Conservation (phyloP, 2,888 invertebrate genomes). For the Cantharis nigra region DNA sequence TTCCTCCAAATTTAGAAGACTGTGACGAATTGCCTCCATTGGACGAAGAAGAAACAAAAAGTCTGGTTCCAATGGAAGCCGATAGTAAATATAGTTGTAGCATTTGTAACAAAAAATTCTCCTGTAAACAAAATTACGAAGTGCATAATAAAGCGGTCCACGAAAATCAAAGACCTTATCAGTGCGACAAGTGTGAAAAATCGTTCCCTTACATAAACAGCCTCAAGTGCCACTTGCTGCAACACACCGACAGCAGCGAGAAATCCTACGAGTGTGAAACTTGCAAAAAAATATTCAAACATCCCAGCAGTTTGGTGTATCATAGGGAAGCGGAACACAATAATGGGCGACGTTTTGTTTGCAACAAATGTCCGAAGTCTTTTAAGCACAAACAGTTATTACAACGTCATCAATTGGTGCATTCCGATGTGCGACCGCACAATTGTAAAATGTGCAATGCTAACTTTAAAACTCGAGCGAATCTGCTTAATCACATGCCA, state of each 20-base stretch:
- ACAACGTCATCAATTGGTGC: slow-evolving; percentile 77
- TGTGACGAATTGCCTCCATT: not conserved
- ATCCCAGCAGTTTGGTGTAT: slow-evolving; percentile 75
- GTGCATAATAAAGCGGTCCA: slow-evolving; percentile 65
- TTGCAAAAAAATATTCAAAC: slow-evolving; percentile 71
- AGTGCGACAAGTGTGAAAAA: slow-evolving; percentile 64
- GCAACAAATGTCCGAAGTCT: slow-evolving; percentile 74
- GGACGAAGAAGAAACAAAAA: not conserved
- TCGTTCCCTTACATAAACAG: slow-evolving; percentile 66
- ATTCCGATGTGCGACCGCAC: slow-evolving; percentile 71
- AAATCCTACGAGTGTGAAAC: slow-evolving; percentile 67
- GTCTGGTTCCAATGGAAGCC: not conserved
- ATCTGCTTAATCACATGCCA: slow-evolving; percentile 72
- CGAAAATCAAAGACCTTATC: slow-evolving; percentile 61
- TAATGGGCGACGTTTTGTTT: slow-evolving; percentile 70
- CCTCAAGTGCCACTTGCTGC: slow-evolving; percentile 61
- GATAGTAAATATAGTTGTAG: slow-evolving; percentile 54
- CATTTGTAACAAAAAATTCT: slow-evolving; percentile 65
- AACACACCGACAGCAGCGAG: slow-evolving; percentile 58
- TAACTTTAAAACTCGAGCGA: slow-evolving; percentile 73
- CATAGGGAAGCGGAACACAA: slow-evolving; percentile 72
- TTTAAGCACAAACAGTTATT: slow-evolving; percentile 77
- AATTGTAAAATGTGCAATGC: slow-evolving; percentile 64
- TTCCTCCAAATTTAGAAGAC: not conserved
- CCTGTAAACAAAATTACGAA: slow-evolving; percentile 64